Percentiles rank a stretch among this genome's conserved stretches.
These are phyloP conservation scores for Linnaemya tessellans DNA, from an alignment of 2,888 invertebrate species.

Conservation along the genomic window DNA sequence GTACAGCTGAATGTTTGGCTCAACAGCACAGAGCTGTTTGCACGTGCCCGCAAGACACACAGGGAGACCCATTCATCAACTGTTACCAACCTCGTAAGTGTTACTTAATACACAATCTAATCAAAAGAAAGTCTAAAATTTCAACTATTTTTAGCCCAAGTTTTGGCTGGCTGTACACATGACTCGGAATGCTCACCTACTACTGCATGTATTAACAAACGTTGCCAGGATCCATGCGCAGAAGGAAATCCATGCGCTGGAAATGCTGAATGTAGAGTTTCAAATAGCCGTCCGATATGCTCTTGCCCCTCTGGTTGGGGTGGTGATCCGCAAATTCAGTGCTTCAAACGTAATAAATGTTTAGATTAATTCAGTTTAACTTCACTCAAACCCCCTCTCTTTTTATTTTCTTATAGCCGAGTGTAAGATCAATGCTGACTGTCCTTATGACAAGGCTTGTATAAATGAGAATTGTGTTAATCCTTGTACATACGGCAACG, in stretches of 20 bases:
- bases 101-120: no score
- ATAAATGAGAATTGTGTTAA: slow-evolving; percentile 91
- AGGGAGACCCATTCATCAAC: slow-evolving; percentile 92
- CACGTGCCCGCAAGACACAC: slow-evolving; percentile 88
- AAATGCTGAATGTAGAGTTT: slow-evolving; percentile 91
- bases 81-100: slow-evolving; percentile 85
- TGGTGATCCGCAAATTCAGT: slow-evolving; percentile 93
- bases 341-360: slow-evolving; percentile 90
- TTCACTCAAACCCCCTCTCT: neutral
- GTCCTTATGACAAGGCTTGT: slow-evolving; percentile 93
- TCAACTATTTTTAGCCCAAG: slow-evolving; percentile 76
- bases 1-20: slow-evolving; percentile 90
- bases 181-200: slow-evolving; percentile 91
- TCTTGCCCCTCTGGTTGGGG: slow-evolving; percentile 93
- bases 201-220: slow-evolving; percentile 90
- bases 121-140: neutral
- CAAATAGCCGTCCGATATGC: slow-evolving; percentile 91
- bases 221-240: slow-evolving; percentile 92
- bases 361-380: neutral
- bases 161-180: slow-evolving; percentile 87
- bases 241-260: slow-evolving; percentile 91
- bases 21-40: slow-evolving; percentile 90
- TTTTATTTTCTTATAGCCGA: slow-evolving; percentile 86
- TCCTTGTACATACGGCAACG: slow-evolving; percentile 87
- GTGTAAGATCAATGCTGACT: slow-evolving; percentile 90